Percentiles rank a stretch among this genome's conserved stretches.
These are phyloP conservation scores for Hippocampus mohnikei DNA, from an alignment of 2,113 vertebrate genomes.

Conservation along the genomic window DNA sequence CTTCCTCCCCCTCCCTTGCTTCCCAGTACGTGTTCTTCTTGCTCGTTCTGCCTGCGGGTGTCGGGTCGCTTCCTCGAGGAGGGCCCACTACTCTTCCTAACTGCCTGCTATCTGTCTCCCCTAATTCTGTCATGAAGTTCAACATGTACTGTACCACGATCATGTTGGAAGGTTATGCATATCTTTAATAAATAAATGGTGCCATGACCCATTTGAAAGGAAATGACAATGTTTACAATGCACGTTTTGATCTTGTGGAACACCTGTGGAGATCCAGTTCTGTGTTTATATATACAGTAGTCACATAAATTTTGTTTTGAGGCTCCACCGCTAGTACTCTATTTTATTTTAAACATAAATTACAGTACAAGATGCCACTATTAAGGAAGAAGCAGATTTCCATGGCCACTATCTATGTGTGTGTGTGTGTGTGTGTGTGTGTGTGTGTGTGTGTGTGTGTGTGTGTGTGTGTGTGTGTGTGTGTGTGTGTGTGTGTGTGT, in stretches of 20 bases:
- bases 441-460: too few species aligned
- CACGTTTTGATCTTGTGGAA: not conserved
- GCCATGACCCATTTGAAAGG: conserved; percentile 60
- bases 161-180: conserved; percentile 69
- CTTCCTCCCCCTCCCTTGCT: conserved; percentile 35
- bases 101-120: conserved; percentile 51
- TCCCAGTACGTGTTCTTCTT: conserved; percentile 45
- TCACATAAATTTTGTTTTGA: too few species aligned
- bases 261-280: not conserved
- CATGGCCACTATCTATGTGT: too few species aligned
- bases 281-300: too few species aligned
- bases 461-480: too few species aligned
- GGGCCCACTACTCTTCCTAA: conserved; percentile 41
- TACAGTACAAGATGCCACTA: too few species aligned
- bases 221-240: not conserved
- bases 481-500: too few species aligned
- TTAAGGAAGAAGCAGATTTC: too few species aligned
- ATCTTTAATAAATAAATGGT: conserved; percentile 71
- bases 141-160: conserved; percentile 68
- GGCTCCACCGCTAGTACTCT: too few species aligned
- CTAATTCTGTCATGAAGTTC: conserved; percentile 69
- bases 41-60: conserved; percentile 39
- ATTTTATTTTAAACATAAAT: too few species aligned
- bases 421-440: too few species aligned
- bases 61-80: conserved; percentile 23